phyloP scores from a whole-genome alignment of 2,113 vertebrate genomes.

The Tachuris rubrigastra region DNA sequence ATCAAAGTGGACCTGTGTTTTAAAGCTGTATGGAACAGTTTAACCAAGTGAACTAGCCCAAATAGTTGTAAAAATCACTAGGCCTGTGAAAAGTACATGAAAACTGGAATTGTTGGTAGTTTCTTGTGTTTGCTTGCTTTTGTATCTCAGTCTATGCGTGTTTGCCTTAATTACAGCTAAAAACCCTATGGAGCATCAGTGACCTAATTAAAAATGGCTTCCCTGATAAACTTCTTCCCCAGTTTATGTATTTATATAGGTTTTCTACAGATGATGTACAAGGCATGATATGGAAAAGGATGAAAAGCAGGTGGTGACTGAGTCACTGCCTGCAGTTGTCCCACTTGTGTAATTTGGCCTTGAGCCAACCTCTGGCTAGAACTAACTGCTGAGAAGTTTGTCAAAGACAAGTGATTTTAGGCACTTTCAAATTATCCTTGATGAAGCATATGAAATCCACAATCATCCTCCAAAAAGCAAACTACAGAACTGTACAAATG shows the following conservation, averaged over 20 bases:
- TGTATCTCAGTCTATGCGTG: neutral
- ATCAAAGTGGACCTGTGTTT: neutral
- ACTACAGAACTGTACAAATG: neutral
- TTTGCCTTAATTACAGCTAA: conserved; percentile 1
- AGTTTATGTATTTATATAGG: neutral
- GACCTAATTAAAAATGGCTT: conserved; percentile 43
- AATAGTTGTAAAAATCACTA: neutral
- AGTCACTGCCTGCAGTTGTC: neutral
- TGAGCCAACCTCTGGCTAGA: conserved; percentile 4
- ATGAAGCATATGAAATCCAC: conserved; percentile 20
- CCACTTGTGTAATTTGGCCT: neutral
- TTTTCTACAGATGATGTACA: neutral
- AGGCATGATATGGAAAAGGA: neutral
- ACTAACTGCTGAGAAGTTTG: conserved; percentile 16
- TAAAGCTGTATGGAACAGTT: neutral
- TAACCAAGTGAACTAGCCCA: neutral
- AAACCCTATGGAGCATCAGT: conserved; percentile 18
- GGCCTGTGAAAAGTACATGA: neutral
- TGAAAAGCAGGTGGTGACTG: conserved; percentile 31
- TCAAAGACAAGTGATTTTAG: conserved; percentile 35
- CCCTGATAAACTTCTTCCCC: conserved; percentile 29
- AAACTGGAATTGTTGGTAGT: neutral
- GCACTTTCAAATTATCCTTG: conserved; percentile 55
- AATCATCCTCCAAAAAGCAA: neutral
- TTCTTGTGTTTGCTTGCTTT: neutral